These are phyloP conservation scores for Zaprionus vittiger DNA, from an alignment of 1,140 invertebrate genomes.

Conservation along the genomic window DNA sequence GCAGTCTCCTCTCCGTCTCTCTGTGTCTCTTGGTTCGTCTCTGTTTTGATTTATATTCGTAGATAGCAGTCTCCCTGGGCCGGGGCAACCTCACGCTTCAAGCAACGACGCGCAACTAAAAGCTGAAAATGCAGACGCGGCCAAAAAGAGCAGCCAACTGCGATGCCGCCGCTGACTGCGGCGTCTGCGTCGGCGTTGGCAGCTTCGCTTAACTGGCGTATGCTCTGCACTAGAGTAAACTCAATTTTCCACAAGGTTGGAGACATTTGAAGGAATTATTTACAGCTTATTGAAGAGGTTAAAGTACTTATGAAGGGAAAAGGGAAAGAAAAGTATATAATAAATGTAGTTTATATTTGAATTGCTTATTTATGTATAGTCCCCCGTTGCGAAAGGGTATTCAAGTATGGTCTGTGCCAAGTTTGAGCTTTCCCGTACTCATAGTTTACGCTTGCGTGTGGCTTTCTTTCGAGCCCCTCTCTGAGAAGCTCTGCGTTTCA, in stretches of 20 bases:
- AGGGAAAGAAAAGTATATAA: neutral
- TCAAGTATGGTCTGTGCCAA: neutral
- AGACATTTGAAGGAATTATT: neutral
- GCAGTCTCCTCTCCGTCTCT: neutral
- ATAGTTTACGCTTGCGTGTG: constrained; percentile 56
- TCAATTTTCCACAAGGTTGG: neutral
- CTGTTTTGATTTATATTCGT: constrained; percentile 31
- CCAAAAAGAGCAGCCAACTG: constrained; percentile 58
- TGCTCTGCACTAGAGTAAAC: constrained; percentile 15
- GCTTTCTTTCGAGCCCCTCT: constrained; percentile 64
- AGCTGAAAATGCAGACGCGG: constrained; percentile 66
- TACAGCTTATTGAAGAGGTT: too few relatives aligned
- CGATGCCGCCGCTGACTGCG: constrained; percentile 17
- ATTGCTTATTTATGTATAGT: too few relatives aligned
- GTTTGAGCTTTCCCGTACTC: neutral
- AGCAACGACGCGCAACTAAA: constrained; percentile 74
- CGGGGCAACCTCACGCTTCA: constrained; percentile 67
- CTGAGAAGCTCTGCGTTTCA: constrained; percentile 50
- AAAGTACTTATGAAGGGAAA: neutral
- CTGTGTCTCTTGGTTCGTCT: neutral
- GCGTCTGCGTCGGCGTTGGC: constrained; percentile 12
- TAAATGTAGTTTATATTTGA: too few relatives aligned
- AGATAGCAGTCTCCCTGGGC: constrained; percentile 3
- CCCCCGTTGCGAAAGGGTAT: constrained; percentile 30
- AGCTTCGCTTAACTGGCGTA: constrained; percentile 23